Percentiles rank a stretch among this genome's conserved stretches.
Conservation (phyloP, 2,888 invertebrate species). For the Falcaria lacertinaria region DNA sequence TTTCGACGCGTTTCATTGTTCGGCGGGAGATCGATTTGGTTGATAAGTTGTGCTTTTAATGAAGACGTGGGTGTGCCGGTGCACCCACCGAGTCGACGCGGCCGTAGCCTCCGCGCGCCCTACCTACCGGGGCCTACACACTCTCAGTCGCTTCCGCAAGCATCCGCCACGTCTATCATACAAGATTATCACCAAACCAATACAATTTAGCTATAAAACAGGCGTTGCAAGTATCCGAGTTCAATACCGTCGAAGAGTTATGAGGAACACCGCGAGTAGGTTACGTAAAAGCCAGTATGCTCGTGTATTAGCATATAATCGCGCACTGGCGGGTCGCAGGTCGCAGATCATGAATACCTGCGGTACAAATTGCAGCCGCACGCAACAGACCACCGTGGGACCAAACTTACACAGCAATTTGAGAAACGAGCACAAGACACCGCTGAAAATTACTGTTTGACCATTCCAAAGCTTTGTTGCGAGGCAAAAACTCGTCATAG, state of each 20-base stretch:
- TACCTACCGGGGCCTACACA: not conserved
- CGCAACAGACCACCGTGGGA: constrained; percentile 3
- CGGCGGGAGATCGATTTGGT: constrained; percentile 74
- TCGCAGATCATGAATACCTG: constrained; percentile 56
- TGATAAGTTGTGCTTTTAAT: constrained; percentile 69
- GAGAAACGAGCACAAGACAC: not conserved
- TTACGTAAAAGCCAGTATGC: constrained; percentile 45
- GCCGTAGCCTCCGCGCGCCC: not conserved
- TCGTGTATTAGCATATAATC: constrained; percentile 64
- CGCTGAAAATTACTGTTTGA: too few relatives aligned
- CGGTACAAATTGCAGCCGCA: constrained; percentile 20
- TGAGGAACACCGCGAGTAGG: constrained; percentile 28
- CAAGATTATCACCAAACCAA: not conserved
- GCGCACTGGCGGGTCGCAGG: constrained; percentile 38
- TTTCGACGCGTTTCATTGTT: constrained; percentile 74
- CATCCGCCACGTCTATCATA: not conserved
- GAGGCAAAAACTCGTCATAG: too few relatives aligned
- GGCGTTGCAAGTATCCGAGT: constrained; percentile 12
- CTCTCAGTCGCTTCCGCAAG: not conserved
- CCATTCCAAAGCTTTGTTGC: too few relatives aligned
- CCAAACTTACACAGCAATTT: not conserved
- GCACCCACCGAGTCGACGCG: not conserved
- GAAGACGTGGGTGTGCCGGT: constrained; percentile 69
- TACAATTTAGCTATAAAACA: constrained; percentile 9
- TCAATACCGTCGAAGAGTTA: constrained; percentile 7